Evolutionary conservation across 1,140 invertebrate species (phyloP).

Genomic region (Eufriesea mexicana): DNA sequence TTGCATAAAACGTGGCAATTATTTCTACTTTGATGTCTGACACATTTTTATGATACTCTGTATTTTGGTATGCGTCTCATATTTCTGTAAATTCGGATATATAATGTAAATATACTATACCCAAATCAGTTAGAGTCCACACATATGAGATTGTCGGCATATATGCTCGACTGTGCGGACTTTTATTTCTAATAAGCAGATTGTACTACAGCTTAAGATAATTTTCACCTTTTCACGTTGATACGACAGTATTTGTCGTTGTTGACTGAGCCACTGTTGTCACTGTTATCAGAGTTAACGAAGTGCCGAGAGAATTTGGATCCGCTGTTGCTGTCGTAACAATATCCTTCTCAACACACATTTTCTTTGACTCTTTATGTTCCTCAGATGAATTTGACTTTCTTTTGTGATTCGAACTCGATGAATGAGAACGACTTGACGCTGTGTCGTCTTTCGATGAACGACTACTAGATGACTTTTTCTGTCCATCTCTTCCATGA

Average conservation of each 20-base stretch:
- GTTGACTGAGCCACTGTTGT: constrained; percentile 25
- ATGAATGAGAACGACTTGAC: constrained; percentile 62
- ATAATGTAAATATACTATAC: constrained; percentile 23
- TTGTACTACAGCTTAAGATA: constrained; percentile 57
- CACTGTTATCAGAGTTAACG: constrained; percentile 16
- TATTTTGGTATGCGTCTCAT: constrained; percentile 12
- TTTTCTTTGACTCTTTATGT: constrained; percentile 49
- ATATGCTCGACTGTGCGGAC: background rate
- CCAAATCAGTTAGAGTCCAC: constrained; percentile 39
- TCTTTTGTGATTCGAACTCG: constrained; percentile 69
- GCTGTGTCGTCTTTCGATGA: constrained; percentile 49
- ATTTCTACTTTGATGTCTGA: constrained; percentile 41
- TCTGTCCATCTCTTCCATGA: constrained; percentile 48
- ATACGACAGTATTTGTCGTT: constrained; percentile 48
- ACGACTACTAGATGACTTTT: constrained; percentile 50
- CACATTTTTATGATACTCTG: constrained; percentile 10
- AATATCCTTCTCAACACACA: constrained; percentile 44
- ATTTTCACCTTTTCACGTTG: constrained; percentile 61
- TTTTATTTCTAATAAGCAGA: constrained; percentile 39
- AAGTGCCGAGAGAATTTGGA: constrained; percentile 23
- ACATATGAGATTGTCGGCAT: background rate
- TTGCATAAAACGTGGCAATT: constrained; percentile 56
- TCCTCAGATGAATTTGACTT: constrained; percentile 58
- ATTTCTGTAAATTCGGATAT: constrained; percentile 15
- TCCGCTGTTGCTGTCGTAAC: constrained; percentile 25